phyloP scores from a whole-genome alignment of 2,113 vertebrate genomes.

The Cacatua alba region DNA sequence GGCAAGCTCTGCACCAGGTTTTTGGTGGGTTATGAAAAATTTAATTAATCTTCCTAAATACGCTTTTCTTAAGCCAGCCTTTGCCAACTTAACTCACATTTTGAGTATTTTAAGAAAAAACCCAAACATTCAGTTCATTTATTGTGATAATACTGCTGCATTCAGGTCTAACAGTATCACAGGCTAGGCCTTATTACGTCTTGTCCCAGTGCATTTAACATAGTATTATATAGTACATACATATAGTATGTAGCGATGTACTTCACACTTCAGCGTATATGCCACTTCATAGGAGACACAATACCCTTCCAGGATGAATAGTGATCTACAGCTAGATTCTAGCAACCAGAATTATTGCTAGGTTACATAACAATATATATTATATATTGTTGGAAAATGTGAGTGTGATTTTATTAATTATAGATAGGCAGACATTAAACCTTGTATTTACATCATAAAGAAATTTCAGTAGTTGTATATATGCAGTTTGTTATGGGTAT shows the following conservation, averaged over 20 bases:
- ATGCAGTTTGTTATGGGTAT: neutral
- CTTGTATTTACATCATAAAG: neutral
- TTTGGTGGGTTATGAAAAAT: neutral
- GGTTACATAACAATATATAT: neutral
- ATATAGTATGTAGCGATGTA: neutral
- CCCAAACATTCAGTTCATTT: neutral
- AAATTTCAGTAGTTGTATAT: neutral
- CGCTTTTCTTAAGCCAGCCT: neutral
- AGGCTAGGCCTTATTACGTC: neutral
- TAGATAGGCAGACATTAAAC: neutral
- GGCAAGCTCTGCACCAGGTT: neutral
- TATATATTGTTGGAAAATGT: neutral
- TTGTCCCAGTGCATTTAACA: neutral
- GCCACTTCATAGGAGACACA: no score
- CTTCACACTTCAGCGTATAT: neutral
- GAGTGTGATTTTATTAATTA: neutral
- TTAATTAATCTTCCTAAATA: neutral
- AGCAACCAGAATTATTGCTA: neutral
- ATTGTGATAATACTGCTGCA: neutral
- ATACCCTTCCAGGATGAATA: neutral
- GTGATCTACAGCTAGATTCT: neutral
- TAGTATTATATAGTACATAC: no score
- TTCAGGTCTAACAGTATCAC: neutral
- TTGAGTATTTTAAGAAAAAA: neutral
- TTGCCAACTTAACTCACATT: neutral